Base-by-base conservation (phyloP, 1,140 invertebrate species). In the Dryas iulia region DNA sequence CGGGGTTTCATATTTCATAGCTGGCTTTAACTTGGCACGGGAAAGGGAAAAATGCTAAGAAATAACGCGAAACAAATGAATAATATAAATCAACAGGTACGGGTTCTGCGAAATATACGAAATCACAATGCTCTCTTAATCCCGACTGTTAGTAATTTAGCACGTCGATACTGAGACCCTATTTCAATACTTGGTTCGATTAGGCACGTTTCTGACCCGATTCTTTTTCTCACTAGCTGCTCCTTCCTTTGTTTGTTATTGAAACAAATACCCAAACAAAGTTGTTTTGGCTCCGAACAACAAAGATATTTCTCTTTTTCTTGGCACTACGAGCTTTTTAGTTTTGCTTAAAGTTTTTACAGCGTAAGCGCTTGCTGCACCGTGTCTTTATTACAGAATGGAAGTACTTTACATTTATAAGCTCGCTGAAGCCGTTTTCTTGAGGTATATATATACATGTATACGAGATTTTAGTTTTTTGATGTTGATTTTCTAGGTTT, bases 281-380 rank as follows among this genome's bases (percentile, higher is more conserved):
- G 74, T 79, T 87, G 85, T 89, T 90, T 90, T 89, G 87, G 82
- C 85, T 86, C 72, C 65, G 52, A 64, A 79, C 80, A 90, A 90
- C 86, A 89, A 90, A 87, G 85, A 82, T 69, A 71, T 82, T 79
- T 74, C 33, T 58, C 57, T 71, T 67, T 77, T 74, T 70, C 67
- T 68, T 70, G 62, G 47, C 69, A 66, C 66, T 39, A 26, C 59
- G n/a, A 67, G 47, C 57, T 59, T 59, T 66, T 76, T 73, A 69
- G 69, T 73, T 65, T 53, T 21, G 66, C 68, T 66, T 71, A 26
- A 69, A 69, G 62, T 71, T 77, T 77, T 69, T 73, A 74, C 66
- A 33, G 33, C 31, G 71, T 63, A 71, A 71, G 72, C 72, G 59
- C 60, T 73, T 54, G 66, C 64, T 52, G 62, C 21, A 31, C 30